A percentile compares a stretch with the other conserved stretches of the same genome.
These are phyloP conservation scores for Nudaria mundana DNA, from an alignment of 2,888 invertebrate genomes.

Conservation along the genomic window DNA sequence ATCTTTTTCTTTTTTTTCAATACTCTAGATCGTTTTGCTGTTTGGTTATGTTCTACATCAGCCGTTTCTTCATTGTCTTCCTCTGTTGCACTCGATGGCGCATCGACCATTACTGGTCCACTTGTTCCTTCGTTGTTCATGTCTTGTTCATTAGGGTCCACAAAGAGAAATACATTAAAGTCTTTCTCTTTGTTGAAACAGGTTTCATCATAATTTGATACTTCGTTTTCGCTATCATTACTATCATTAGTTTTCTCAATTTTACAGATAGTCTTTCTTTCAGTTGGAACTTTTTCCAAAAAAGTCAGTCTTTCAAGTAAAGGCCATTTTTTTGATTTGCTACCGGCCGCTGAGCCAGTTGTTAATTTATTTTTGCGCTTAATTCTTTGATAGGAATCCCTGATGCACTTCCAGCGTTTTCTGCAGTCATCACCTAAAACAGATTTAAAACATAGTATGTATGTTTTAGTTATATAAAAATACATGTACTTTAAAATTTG, in stretches of 20 bases:
- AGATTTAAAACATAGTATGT: conserved; percentile 1
- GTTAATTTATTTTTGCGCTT: conserved; percentile 7
- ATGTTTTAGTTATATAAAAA: background rate
- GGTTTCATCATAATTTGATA: background rate
- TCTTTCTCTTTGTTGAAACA: background rate
- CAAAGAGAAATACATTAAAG: no score
- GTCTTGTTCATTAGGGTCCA: background rate
- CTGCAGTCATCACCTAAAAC: conserved; percentile 8
- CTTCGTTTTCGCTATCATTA: background rate
- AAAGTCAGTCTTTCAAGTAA: conserved; percentile 7
- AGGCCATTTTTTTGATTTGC: conserved; percentile 8
- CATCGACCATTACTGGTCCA: background rate
- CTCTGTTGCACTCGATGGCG: background rate
- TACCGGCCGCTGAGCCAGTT: conserved; percentile 6
- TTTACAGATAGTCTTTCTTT: background rate
- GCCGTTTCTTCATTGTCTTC: background rate
- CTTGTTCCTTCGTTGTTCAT: background rate
- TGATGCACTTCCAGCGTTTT: conserved; percentile 4
- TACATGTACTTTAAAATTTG: background rate
- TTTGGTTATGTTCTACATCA: background rate
- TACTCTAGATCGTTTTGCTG: background rate
- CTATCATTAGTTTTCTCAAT: background rate
- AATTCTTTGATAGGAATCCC: conserved; percentile 2
- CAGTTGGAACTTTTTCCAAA: conserved; percentile 11
- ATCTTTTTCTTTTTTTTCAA: background rate